Evolutionary conservation across 2,113 vertebrate species (phyloP), one percentile per base, ranked within the genome.

Genomic region (Varanus komodoensis): DNA sequence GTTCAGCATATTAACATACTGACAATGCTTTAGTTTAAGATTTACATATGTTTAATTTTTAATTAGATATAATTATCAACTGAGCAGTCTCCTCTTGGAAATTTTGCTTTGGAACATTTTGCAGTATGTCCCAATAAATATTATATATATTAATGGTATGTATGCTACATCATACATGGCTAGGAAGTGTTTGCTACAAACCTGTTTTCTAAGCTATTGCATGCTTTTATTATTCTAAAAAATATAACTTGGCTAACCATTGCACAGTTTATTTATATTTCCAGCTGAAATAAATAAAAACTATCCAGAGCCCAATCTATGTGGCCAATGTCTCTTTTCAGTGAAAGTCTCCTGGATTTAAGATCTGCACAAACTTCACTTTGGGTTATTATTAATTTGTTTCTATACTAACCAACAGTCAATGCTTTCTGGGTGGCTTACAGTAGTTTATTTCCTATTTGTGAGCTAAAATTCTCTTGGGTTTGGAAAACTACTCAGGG

Each of bases 31-130:
- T 29, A 38, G 4, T 57, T 14, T 77, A 52, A 14, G 64, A 84
- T 84, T 89, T 64, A 88, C 81, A 64, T 73, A 38, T 82, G 54
- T 34, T 91, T 82, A 68, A 1, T 75, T n/a, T 83, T 19, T 6
- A 57, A 92, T 88, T 84, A 79, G 88, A 84, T 77, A 2, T 87
- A 82, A 77, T 85, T 91, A 9, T 44, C 88, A 17, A 68, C 38
- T 57, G 17, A 61, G 27, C 85, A 89, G 3, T 75, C 17, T 11
- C 8, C 7, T 81, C 86, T 64, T 87, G 23, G 0, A 0, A 27
- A 2, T 44, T 44, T 61, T 2, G 8, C 25, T 74, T 75, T 61
- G 14, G n/a, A 77, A 54, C n/a, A 87, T 50, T 57, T 67, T 0
- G 61, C 8, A 14, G 79, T 17, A 32, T 2, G 23, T 34, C 1